Conservation (phyloP, 92 coral and sea anemone genomes). For the Porites evermanni region DNA sequence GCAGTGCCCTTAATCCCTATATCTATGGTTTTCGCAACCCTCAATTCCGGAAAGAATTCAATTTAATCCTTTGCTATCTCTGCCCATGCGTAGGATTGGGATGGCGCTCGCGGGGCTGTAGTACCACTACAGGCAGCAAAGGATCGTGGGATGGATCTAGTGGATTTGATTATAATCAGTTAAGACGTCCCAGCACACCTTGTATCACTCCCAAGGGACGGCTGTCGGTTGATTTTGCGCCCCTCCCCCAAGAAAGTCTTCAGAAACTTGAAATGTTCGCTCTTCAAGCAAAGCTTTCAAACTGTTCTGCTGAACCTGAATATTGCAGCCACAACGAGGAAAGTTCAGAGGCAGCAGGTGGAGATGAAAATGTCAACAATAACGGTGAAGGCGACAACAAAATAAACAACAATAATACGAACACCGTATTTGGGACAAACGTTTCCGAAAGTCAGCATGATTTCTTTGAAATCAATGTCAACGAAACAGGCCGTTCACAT, state of each 20-base stretch:
- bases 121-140: conserved; percentile 59
- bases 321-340: conserved; percentile 26
- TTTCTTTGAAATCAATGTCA: background rate
- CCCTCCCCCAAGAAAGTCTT: background rate
- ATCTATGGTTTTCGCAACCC: conserved; percentile 85
- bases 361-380: background rate
- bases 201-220: conserved; percentile 34
- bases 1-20: conserved; percentile 78
- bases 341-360: background rate
- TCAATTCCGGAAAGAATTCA: conserved; percentile 72
- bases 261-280: conserved; percentile 19
- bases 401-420: background rate
- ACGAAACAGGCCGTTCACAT: background rate
- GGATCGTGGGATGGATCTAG: conserved; percentile 70
- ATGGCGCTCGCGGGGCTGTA: conserved; percentile 47
- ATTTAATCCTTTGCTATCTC: conserved; percentile 65
- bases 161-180: conserved; percentile 19
- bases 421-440: background rate
- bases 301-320: conserved; percentile 27
- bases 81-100: conserved; percentile 56
- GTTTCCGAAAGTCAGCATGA: background rate
- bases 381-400: background rate
- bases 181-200: conserved; percentile 35
- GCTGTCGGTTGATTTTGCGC: conserved; percentile 36
- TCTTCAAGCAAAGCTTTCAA: conserved; percentile 7